Conservation (phyloP, 2,797 vertebrate genomes). For the Neomorphus geoffroyi region DNA sequence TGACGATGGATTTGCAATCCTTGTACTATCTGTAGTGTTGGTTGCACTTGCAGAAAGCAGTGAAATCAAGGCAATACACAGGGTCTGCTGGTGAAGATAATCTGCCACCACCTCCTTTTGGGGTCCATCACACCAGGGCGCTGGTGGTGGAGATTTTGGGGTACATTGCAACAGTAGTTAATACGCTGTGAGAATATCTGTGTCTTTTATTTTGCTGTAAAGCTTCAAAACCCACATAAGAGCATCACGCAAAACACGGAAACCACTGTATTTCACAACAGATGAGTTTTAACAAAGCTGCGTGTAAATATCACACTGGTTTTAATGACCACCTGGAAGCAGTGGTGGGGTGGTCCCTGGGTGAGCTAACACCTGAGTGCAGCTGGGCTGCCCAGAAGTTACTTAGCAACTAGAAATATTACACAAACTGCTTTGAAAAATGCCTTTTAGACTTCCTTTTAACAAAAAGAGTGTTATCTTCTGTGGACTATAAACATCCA, state of each 20-base stretch:
- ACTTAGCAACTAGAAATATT: background rate
- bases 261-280: background rate
- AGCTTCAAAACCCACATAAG: background rate
- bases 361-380: background rate
- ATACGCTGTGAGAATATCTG: background rate
- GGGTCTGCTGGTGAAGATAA: background rate
- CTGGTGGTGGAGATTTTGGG: background rate
- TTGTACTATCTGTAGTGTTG: no score
- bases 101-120: background rate
- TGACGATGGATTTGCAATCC: background rate
- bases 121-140: background rate
- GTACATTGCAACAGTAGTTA: background rate
- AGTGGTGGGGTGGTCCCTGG: background rate
- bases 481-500: accelerated
- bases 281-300: background rate
- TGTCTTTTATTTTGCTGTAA: background rate
- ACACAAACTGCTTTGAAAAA: background rate
- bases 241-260: background rate
- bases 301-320: background rate
- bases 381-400: background rate
- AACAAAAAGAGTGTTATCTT: background rate
- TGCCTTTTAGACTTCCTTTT: background rate
- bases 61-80: no score
- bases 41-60: background rate
- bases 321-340: background rate